Base-by-base conservation (phyloP, 2,888 invertebrate species). In the Cheilosia scutellata region DNA sequence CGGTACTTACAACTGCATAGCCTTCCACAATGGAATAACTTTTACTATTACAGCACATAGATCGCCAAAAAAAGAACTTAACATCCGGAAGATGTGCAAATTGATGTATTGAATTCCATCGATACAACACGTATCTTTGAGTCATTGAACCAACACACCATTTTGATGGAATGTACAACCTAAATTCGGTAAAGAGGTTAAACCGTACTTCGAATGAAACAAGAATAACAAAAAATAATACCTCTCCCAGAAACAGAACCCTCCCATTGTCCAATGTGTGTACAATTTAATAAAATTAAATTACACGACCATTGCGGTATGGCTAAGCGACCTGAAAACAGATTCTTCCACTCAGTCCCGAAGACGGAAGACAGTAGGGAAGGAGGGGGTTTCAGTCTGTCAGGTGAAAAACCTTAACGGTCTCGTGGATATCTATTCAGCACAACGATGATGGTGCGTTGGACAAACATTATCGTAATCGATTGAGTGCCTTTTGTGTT, bases 331-430 rank as follows among this genome's bases (percentile, higher is more conserved):
- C 47, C 65, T 72, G 60, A 74, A 68, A 62, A 65, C 29, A 72
- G 42, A 68, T 82, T 71, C 71, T 29, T 60, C 29, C 37, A 60
- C 44, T 82, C 2, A 31, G 44, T 37, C 58, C 16, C 60, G 16
- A n/a, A 65, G n/a, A 57, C 49, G 65, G 57, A 65, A 66, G 57
- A 49, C 65, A 37, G 62, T 47, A n/a, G n/a, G 65, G 74, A 31
- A 63, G 53, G 51, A 16, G 29, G 16, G 33, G 33, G 7, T 29
- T 58, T 27, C 29, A 44, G 11, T 27, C 62, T 47, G 42, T 66
- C 82, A 60, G 77, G 86, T 86, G 76, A 86, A 86, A 77, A 86
- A 86, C 86, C 86, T 86, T 82, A 86, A 86, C 86, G 86, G 86
- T 86, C 71, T 37, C 77, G 66, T 82, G 86, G 58, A 72, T 66